phyloP scores from a whole-genome alignment of 2,797 vertebrate genomes.

The Microchirus variegatus region DNA sequence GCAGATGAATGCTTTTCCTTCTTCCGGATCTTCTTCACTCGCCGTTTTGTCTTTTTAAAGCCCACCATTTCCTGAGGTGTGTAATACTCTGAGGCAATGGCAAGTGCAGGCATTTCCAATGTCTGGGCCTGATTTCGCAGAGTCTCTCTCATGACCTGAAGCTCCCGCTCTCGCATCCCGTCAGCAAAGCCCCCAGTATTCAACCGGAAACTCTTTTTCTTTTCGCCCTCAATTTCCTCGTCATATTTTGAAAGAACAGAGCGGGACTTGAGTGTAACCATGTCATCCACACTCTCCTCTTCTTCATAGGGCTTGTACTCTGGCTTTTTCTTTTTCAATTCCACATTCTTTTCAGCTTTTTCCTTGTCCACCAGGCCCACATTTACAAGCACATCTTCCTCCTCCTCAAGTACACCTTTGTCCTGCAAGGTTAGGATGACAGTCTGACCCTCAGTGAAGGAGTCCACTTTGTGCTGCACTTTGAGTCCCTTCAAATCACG shows the following conservation, averaged over 20 bases:
- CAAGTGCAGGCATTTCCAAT: conserved; percentile 80
- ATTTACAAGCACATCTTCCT: conserved; percentile 89
- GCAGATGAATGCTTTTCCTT: conserved; percentile 78
- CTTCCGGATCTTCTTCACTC: conserved; percentile 90
- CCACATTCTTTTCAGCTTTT: conserved; percentile 91
- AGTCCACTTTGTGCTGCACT: conserved; percentile 89
- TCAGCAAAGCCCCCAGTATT: conserved; percentile 84
- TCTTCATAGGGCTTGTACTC: conserved; percentile 91
- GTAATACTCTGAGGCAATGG: conserved; percentile 89
- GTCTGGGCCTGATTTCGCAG: conserved; percentile 87
- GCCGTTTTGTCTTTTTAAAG: conserved; percentile 90
- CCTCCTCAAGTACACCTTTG: conserved; percentile 90
- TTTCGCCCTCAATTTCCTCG: conserved; percentile 92
- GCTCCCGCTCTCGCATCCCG: conserved; percentile 86
- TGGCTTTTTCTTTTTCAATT: conserved; percentile 91
- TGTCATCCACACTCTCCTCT: conserved; percentile 89
- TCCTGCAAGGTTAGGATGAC: conserved; percentile 90
- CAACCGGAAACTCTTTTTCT: conserved; percentile 89
- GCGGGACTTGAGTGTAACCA: conserved; percentile 82
- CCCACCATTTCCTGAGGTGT: conserved; percentile 89
- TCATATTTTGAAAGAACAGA: conserved; percentile 90
- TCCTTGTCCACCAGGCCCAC: conserved; percentile 90
- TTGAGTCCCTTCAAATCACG: conserved; percentile 90
- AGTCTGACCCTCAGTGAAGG: conserved; percentile 88
- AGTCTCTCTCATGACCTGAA: conserved; percentile 85